phyloP scores from a whole-genome alignment of 2,888 invertebrate species.

The Lasioglossum zephyrum region DNA sequence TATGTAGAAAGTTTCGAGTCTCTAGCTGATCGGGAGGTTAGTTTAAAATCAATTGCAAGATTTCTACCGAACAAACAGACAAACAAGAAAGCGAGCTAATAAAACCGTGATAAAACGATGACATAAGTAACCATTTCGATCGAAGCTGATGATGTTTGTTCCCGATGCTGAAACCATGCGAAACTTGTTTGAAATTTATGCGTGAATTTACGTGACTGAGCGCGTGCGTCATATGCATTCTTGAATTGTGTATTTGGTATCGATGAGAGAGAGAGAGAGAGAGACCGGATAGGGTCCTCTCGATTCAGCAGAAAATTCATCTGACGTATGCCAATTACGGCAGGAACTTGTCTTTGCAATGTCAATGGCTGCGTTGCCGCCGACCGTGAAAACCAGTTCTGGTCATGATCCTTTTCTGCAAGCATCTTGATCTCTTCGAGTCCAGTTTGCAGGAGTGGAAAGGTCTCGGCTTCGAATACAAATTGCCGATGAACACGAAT shows the following conservation, averaged over 20 bases:
- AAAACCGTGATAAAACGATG: neutral
- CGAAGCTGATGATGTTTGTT: neutral
- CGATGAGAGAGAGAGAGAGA: too few relatives aligned
- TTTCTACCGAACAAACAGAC: too few relatives aligned
- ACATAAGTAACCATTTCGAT: neutral
- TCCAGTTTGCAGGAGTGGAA: neutral
- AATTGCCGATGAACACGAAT: neutral
- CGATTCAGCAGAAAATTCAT: neutral
- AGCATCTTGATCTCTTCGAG: neutral
- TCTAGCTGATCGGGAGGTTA: too few relatives aligned
- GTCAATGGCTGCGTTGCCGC: neutral
- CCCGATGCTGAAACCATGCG: neutral
- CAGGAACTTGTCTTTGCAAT: neutral
- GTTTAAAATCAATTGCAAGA: too few relatives aligned
- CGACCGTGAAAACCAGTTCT: neutral
- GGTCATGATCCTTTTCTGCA: neutral
- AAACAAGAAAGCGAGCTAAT: too few relatives aligned
- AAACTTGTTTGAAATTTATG: slow-evolving; percentile 1
- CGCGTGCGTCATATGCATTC: neutral
- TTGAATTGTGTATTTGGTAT: neutral
- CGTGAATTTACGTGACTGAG: neutral
- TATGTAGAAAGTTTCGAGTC: too few relatives aligned
- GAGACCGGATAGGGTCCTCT: neutral
- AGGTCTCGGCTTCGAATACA: neutral
- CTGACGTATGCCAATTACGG: neutral